Base-by-base conservation (phyloP, 2,797 vertebrate genomes). In the Chlorospingus flavigularis region DNA sequence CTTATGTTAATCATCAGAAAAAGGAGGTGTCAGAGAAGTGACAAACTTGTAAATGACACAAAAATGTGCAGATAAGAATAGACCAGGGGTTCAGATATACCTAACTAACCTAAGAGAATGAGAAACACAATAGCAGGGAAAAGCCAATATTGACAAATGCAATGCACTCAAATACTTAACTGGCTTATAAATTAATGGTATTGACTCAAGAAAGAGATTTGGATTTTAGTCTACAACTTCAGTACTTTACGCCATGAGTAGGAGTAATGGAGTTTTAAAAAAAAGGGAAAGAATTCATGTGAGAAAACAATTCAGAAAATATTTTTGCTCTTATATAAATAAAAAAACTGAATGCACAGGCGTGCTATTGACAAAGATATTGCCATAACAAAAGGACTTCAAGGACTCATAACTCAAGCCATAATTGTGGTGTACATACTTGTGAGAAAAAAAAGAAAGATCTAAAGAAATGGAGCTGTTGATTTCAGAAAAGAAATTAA, bases 61-160 rank as follows among this genome's bases (percentile, higher is more conserved):
- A 78, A 92, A 93, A 82, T 11, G 33, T 50, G 89, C 37, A 76
- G 47, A 47, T 66, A 93, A 86, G 61, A 62, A 76, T 77, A 91
- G 72, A 89, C 18, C 72, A 88, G 50, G 86, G 75, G 54, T 58
- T 48, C 75, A 92, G 72, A 72, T 91, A 86, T 37, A 80, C 40
- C 37, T 80, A 79, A 71, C 74, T 61, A 86, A 86, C 37, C 43
- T 60, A 60, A 67, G 10, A 92, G 66, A 95, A 84, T 33, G 19
- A 94, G 66, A 89, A 93, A 86, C 66, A 90, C 84, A 86, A 84
- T 78, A 72, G 66, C 58, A 55, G 58, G 37, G 48, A 45, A 81
- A 86, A 96, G 85, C 85, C 82, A 97, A 95, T 92, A 96, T 83
- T 96, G 95, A 92, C 91, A 92, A 91, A 81, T 2, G 61, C 75